A percentile compares a stretch with the other conserved stretches of the same genome.
Evolutionary conservation across 1,140 invertebrate genomes (phyloP).

Genomic region (Drosophila mojavensis): DNA sequence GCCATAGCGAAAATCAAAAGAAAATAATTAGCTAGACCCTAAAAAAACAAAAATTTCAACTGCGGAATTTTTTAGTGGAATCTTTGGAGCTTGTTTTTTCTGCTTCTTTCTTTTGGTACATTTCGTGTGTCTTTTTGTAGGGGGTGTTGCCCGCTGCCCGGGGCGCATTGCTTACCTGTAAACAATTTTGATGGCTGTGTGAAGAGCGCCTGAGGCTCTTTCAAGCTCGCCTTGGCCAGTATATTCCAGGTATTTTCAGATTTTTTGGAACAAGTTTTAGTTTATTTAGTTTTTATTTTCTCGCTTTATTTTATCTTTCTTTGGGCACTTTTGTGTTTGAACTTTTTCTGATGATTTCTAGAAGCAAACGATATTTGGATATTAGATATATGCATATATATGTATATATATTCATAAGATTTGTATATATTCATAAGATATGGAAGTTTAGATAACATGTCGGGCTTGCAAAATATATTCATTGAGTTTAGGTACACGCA

Average conservation of each 20-base stretch:
- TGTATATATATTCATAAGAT: not conserved
- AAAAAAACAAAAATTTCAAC: conserved; percentile 19
- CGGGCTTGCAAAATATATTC: conserved; percentile 19
- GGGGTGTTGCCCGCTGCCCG: conserved; percentile 52
- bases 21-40: conserved; percentile 76
- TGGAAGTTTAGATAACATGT: conserved; percentile 4
- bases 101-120: not conserved
- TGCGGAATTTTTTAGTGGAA: conserved; percentile 55
- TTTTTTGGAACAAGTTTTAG: conserved; percentile 50
- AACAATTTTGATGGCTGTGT: conserved; percentile 59
- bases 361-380: conserved; percentile 16
- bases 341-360: conserved; percentile 18
- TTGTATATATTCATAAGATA: not conserved
- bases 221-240: conserved; percentile 45
- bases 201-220: conserved; percentile 35
- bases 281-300: conserved; percentile 37
- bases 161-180: conserved; percentile 63
- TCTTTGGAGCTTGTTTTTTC: conserved; percentile 33
- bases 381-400: conserved; percentile 11
- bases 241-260: conserved; percentile 60
- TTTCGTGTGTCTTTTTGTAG: conserved; percentile 31
- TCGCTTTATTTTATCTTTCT: conserved; percentile 16
- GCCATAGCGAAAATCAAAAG: conserved; percentile 69
- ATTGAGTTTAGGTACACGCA: conserved; percentile 14
- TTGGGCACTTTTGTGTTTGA: conserved; percentile 32